Percentiles rank a stretch among this genome's conserved stretches.
Evolutionary conservation across 2,888 invertebrate species (phyloP).

Genomic region (Ceriagrion tenellum): DNA sequence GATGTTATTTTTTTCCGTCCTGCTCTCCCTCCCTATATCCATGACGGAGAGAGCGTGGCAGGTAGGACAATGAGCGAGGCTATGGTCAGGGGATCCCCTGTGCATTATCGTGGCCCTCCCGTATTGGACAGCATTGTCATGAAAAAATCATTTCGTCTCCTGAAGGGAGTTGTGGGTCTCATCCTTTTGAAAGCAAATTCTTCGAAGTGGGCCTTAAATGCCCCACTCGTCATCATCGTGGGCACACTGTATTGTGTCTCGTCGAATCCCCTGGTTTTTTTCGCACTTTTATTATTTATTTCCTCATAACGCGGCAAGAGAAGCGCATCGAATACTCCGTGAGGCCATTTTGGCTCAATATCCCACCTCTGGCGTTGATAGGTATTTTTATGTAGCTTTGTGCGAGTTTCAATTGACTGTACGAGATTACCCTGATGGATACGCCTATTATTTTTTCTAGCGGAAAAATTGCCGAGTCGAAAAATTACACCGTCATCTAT

Average conservation of each 20-base stretch:
- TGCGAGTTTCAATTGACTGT: neutral
- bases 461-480: neutral
- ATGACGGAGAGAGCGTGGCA: neutral
- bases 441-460: neutral
- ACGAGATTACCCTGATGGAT: neutral
- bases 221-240: slow-evolving; percentile 40
- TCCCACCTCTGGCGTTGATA: neutral
- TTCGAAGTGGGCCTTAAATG: neutral
- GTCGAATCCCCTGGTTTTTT: neutral
- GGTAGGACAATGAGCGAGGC: slow-evolving; percentile 51
- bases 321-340: neutral
- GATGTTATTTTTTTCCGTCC: neutral
- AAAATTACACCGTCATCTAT: neutral
- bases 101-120: slow-evolving; percentile 48
- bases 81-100: slow-evolving; percentile 49
- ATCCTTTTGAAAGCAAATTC: neutral
- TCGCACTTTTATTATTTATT: neutral
- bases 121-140: slow-evolving; percentile 48
- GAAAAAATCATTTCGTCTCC: slow-evolving; percentile 31
- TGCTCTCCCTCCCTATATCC: neutral
- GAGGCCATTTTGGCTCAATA: neutral
- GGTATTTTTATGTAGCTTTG: neutral
- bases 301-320: slow-evolving; percentile 2
- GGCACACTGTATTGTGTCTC: slow-evolving; percentile 17
- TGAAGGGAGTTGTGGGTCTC: neutral